Evolutionary conservation across 2,797 vertebrate species (phyloP).

Genomic region (Ara ararauna): DNA sequence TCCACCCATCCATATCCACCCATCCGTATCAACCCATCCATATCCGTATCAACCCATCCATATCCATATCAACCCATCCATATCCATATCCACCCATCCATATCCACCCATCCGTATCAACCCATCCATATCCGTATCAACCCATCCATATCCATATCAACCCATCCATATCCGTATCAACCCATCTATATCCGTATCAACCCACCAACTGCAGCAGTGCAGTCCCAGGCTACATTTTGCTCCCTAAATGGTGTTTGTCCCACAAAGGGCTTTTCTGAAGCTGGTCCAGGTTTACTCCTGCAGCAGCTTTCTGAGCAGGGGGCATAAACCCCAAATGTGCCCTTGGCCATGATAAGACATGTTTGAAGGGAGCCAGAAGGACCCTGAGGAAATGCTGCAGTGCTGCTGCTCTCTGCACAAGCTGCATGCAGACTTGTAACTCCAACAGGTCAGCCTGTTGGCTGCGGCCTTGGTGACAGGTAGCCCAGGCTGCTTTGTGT

Average conservation of each 20-base stretch:
- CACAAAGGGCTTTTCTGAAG: neutral
- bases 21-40: neutral
- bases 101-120: no score
- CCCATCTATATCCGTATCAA: fast-evolving
- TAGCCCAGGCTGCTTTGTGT: neutral
- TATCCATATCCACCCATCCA: no score
- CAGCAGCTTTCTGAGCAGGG: neutral
- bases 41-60: fast-evolving
- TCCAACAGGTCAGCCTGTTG: neutral
- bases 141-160: fast-evolving
- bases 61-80: fast-evolving
- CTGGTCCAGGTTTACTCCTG: neutral
- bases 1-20: neutral
- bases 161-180: neutral
- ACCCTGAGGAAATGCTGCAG: fast-evolving
- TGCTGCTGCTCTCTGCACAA: neutral
- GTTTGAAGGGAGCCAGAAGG: neutral
- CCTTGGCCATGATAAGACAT: fast-evolving
- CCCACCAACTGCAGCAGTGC: neutral
- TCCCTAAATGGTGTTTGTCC: neutral
- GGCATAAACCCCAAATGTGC: neutral
- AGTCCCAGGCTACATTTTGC: neutral
- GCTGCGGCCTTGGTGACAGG: neutral
- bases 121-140: fast-evolving
- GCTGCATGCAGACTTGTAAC: neutral